Percentiles rank a stretch among this genome's conserved stretches.
These are phyloP conservation scores for Corythornis cristatus DNA, from an alignment of 2,113 vertebrate genomes.

Conservation along the genomic window DNA sequence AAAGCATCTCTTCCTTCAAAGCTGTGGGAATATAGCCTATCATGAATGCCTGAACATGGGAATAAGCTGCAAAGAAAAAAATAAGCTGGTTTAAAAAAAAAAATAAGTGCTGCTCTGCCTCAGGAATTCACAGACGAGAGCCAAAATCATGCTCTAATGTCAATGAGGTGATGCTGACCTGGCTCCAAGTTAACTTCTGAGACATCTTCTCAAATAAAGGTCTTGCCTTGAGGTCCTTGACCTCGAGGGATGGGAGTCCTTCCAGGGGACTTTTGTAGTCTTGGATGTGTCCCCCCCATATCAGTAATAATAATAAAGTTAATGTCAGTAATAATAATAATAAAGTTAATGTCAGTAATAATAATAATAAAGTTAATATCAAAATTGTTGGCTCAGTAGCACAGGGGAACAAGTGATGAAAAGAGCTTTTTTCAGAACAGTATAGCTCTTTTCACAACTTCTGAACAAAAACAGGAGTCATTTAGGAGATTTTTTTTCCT, in stretches of 20 bases:
- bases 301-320: fast-evolving
- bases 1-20: neutral
- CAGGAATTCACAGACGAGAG: neutral
- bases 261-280: neutral
- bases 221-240: neutral
- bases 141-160: neutral
- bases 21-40: neutral
- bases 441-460: neutral
- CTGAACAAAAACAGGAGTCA: neutral
- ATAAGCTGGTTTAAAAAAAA: neutral
- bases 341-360: fast-evolving
- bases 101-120: neutral
- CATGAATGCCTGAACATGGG: fast-evolving
- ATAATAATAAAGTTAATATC: fast-evolving
- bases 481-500: neutral
- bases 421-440: neutral
- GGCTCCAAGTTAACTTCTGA: fast-evolving
- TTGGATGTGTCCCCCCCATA: neutral
- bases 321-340: neutral
- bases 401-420: neutral
- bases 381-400: neutral
- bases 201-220: neutral
- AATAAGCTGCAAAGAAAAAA: neutral
- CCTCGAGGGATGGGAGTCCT: neutral
- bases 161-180: neutral